Base-by-base conservation (phyloP, 2,888 invertebrate genomes). In the Exephanes ischioxanthus region DNA sequence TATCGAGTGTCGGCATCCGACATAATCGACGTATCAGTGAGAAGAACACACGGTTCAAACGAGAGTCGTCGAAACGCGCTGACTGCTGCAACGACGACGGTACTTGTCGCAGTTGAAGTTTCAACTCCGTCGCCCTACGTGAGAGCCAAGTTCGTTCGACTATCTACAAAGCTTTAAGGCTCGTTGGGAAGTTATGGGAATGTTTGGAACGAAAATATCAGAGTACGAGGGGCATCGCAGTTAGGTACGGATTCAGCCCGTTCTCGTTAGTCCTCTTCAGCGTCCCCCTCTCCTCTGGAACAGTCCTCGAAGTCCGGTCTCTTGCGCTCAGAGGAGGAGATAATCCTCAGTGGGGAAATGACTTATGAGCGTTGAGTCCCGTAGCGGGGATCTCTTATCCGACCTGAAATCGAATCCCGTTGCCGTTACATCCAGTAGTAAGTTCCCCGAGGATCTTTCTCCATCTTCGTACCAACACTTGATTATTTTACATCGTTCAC, bases 361-460 rank as follows among this genome's bases (percentile, higher is more conserved):
- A 85, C 85, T 85, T 85, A 85, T 82, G 82, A 85, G 79, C 82
- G 85, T 79, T 68, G 85, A 82, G 67, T 41, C 84, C 79, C 82
- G 67, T 82, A 75, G 75, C 82, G 81, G 66, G 66, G 79, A 85
- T 85, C 82, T 82, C 85, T 85, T 85, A 85, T 85, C 85, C 75
- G 76, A 85, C 79, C 78, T 85, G 45, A 79, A 82, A 85, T 85
- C 85, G 82, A 85, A 79, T 85, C 85, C 82, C 85, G 81, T 85
- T 85, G 78, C 53, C 61, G 33, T 70, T 55, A 58, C 66, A 77
- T 45, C 73, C 55, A 77, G 63, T 67, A 76, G 84, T 84, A 80
- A 70, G 72, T 80, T 71, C 14, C 19, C 72, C 22, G 45, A 61
- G 76, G 26, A 63, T 80, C 72, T 66, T 70, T 71, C 73, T 48